Percentiles rank a stretch among this genome's conserved stretches.
phyloP scores from a whole-genome alignment of 2,113 vertebrate genomes.

The Nematolebias whitei region DNA sequence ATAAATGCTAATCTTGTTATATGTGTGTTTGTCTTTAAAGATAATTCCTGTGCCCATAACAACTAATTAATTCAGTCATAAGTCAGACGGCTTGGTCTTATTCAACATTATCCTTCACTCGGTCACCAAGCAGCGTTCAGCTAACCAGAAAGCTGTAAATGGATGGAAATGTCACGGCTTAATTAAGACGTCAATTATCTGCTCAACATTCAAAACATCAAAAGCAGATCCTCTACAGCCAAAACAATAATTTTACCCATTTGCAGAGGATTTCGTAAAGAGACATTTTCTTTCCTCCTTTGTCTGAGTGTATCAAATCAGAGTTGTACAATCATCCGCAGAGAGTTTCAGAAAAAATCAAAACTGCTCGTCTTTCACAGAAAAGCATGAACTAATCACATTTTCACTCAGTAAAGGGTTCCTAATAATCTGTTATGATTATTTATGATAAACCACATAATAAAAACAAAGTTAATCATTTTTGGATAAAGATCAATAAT shows the following conservation, averaged over 20 bases:
- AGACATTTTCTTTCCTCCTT: constrained; percentile 8
- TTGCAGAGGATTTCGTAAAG: constrained; percentile 10
- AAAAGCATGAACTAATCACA: constrained; percentile 42
- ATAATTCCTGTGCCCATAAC: neutral
- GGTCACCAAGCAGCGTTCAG: neutral
- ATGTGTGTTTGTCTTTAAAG: neutral
- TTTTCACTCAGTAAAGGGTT: constrained; percentile 10
- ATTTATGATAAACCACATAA: neutral
- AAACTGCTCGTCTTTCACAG: constrained; percentile 19
- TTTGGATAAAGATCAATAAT: neutral
- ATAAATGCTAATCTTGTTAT: neutral
- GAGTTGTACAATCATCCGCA: constrained; percentile 8
- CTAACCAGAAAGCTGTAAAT: constrained; percentile 2
- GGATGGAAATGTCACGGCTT: constrained; percentile 13
- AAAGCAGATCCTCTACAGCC: constrained; percentile 27
- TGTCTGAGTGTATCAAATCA: constrained; percentile 37
- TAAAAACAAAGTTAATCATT: neutral
- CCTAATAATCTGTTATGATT: constrained; percentile 1
- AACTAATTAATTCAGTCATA: constrained; percentile 1
- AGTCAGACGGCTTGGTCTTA: neutral
- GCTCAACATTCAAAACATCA: constrained; percentile 6
- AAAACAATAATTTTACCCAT: constrained; percentile 20
- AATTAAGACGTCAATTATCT: constrained; percentile 26
- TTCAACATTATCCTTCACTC: neutral
- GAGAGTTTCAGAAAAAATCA: constrained; percentile 14